Evolutionary conservation across 2,888 invertebrate genomes (phyloP), one percentile per base, ranked within the genome.

Genomic region (Apeira syringaria): DNA sequence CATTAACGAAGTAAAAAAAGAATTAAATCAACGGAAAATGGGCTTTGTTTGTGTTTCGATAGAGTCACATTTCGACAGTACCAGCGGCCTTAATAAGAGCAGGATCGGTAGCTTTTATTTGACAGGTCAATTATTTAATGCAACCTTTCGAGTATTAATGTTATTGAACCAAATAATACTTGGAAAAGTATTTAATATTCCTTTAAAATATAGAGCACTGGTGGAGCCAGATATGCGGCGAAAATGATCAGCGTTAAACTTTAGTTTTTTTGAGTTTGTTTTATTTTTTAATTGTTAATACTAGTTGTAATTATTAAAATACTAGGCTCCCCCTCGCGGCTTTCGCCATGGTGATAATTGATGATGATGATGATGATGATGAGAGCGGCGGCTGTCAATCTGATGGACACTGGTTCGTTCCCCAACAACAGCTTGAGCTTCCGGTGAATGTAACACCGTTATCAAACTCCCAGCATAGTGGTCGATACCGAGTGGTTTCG

Each of bases 51-150:
- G 0, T 9, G 0, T 5, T 5, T 1, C 2, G 6, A 5, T 39
- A 40, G 27, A 8, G 45, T 30, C 5, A 13, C 1, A 0, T 46
- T 27, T 35, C 7, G 9, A 5, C 25, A 27, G 8, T 28, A 12
- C 7, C 12, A 1, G 1, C 11, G 22, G 25, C 10, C 5, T 13
- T 25, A 44, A 33, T 24, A 43, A 30, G 29, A 38, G 30, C 35
- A 15, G 5, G 18, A 33, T 28, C 49, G 44, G 56, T 30, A 51
- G 49, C 43, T 44, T 60, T 59, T 56, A 54, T 59, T 59, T 58
- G 51, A 55, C 53, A 58, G 52, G 50, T 55, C 60, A 63, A 67
- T 68, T 54, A 64, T 61, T 57, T 47, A 54, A 58, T 35, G 48
- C 36, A 52, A 45, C 48, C 47, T 56, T 52, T 59, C 35, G 25